A percentile compares a stretch with the other conserved stretches of the same genome.
Conservation (phyloP, 2,113 vertebrate species). For the Rattus norvegicus region GRCr8 NC_086033.1:94706001-94706500, state of each 20-base stretch:
- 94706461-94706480: slow-evolving; percentile 12
- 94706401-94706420: background rate
- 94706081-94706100: background rate
- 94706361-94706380: background rate
- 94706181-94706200: background rate
- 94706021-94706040: background rate
- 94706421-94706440: slow-evolving; percentile 17
- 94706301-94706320: background rate
- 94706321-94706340: slow-evolving; percentile 77
- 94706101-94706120: background rate
- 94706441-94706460: background rate
- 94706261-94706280: background rate
- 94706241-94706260: too few relatives aligned
- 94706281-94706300: background rate
- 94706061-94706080: background rate
- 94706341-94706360: slow-evolving; percentile 54
- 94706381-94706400: slow-evolving; percentile 15
- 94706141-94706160: background rate
- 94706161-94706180: too few relatives aligned
- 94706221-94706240: too few relatives aligned
- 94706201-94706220: background rate
- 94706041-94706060: background rate
- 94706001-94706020: background rate
- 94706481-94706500: slow-evolving; percentile 41
- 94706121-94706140: background rate